These are phyloP conservation scores for Brachionus calyciflorus DNA, from an alignment of 1,140 invertebrate species.

Conservation along the genomic window DNA sequence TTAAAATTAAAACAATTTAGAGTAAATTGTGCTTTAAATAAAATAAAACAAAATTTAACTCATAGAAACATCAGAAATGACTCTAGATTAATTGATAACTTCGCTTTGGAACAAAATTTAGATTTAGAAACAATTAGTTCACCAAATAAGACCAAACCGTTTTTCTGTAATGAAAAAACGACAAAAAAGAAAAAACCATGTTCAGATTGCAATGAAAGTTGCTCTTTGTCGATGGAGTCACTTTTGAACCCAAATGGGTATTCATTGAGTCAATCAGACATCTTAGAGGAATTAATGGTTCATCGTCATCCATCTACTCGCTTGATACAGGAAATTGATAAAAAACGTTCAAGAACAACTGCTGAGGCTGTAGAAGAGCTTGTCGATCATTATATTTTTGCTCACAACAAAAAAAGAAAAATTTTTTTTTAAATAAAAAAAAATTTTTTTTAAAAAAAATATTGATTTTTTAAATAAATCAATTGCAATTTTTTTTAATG, in stretches of 20 bases:
- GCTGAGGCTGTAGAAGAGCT: conserved; percentile 1
- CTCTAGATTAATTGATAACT: not conserved
- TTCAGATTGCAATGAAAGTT: not conserved
- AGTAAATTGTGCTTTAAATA: conserved; percentile 33
- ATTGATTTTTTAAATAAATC: not conserved
- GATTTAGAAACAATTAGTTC: not conserved
- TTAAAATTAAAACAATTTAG: not conserved
- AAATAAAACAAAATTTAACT: conserved; percentile 8
- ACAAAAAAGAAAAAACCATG: conserved; percentile 1
- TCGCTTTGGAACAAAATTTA: not conserved
- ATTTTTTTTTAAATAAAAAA: conserved; percentile 14
- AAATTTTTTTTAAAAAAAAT: not conserved
- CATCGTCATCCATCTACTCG: conserved; percentile 20
- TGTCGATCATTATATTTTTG: conserved; percentile 3
- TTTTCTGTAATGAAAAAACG: not conserved
- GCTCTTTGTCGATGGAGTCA: conserved; percentile 10
- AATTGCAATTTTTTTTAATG: not conserved
- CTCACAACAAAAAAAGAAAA: not conserved
- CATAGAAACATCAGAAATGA: not conserved
- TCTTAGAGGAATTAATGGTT: conserved; percentile 26
- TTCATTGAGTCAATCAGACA: not conserved
- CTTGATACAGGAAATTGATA: not conserved
- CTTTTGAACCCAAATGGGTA: not conserved
- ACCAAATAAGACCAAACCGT: not conserved
- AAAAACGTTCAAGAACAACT: not conserved